Base-by-base conservation (phyloP, 2,113 vertebrate species). In the Oreocharis arfaki region DNA sequence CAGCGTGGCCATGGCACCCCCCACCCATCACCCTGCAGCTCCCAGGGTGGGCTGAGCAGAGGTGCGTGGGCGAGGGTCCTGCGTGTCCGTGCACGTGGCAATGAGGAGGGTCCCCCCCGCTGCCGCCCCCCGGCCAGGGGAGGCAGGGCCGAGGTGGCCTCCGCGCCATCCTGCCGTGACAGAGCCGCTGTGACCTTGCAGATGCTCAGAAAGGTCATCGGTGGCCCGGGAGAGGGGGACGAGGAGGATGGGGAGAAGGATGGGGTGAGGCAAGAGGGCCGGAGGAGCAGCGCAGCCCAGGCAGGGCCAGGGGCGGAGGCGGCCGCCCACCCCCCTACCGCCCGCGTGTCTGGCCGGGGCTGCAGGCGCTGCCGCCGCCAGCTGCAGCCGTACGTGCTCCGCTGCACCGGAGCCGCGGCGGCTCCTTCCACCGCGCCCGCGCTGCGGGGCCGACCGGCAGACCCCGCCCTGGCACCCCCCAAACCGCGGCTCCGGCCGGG, bases 101-200 rank as follows among this genome's bases (percentile, higher is more conserved):
- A 75, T 2, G 71, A 30, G 87, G 33, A 17, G 15, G 15, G 27
- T 26, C 47, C 28, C 22, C 46, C 49, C 11, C 6, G 3, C 19
- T 41, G 13, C 27, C 7, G 14, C 7, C 47, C 59, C 37, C 22
- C 16, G 15, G 16, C 11, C 11, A 7, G 55, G 14, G 24, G 2
- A 37, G 13, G 6, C 21, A 74, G 55, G 27, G 21, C 33, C 1
- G 37, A 32, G 64, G 33, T 65, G 50, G 16, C 50, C 89, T 13
- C 49, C 0, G 0, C 33, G 4, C 7, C 15, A 3, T 41, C 64
- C 73, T 13, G 55, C 53, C 5, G 7, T 46, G 79, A 28, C 6
- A 3, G 87, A 67, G 89, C 85, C 13, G 73, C 76, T 4, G 61
- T 61, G 92, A 96, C 97, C 93, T 97, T 97, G 97, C 68, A 67